These are phyloP conservation scores for Perca flavescens DNA, from an alignment of 2,113 vertebrate genomes.

Conservation along the genomic window DNA sequence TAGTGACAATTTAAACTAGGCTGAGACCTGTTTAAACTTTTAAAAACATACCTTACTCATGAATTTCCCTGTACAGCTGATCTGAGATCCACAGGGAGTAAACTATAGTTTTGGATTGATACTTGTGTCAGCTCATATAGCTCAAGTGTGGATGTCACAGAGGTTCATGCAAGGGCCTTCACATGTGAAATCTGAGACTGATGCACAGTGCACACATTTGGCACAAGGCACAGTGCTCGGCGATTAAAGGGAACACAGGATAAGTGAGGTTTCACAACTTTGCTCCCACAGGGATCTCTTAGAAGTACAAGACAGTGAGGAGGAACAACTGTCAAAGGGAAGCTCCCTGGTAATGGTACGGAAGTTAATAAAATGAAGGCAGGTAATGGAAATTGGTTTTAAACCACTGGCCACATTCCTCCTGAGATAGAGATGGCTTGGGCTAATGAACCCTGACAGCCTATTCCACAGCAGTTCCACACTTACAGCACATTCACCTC, in stretches of 20 bases:
- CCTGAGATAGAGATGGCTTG: conserved; percentile 81
- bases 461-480: conserved; percentile 79
- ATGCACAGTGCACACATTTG: conserved; percentile 30
- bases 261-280: conserved; percentile 62
- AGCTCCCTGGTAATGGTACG: conserved; percentile 80
- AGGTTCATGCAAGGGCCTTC: conserved; percentile 15
- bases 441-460: conserved; percentile 86
- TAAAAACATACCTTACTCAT: conserved; percentile 12
- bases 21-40: conserved; percentile 33
- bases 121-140: conserved; percentile 20
- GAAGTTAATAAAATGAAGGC: conserved; percentile 84
- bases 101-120: conserved; percentile 18
- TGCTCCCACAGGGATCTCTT: conserved; percentile 61
- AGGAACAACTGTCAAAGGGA: conserved; percentile 75
- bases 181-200: conserved; percentile 20
- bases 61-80: conserved; percentile 13
- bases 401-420: conserved; percentile 85
- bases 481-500: conserved; percentile 79
- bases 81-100: conserved; percentile 13
- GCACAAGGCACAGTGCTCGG: conserved; percentile 17
- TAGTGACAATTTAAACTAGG: conserved; percentile 39
- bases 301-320: conserved; percentile 74
- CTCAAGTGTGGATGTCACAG: conserved; percentile 27
- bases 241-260: conserved; percentile 68
- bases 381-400: conserved; percentile 87